These are phyloP conservation scores for Polypedilum pembai DNA, from an alignment of 1,140 invertebrate species.

Conservation along the genomic window DNA sequence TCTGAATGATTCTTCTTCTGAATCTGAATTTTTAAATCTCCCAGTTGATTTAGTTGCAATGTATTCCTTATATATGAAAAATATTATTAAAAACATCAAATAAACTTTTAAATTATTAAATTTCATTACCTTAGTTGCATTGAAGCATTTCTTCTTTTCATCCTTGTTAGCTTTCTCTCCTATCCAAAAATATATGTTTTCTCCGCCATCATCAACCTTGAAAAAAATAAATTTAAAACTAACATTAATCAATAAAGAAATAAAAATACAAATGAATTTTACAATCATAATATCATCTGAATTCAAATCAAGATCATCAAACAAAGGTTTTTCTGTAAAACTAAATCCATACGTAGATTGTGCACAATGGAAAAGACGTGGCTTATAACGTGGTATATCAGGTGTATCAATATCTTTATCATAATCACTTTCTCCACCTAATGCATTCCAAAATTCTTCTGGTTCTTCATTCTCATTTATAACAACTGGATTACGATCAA, in stretches of 20 bases:
- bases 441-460: slow-evolving; percentile 62
- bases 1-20: no score
- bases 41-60: no score
- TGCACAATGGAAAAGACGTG: slow-evolving; percentile 61
- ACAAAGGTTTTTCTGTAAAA: slow-evolving; percentile 61
- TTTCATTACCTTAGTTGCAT: slow-evolving; percentile 37
- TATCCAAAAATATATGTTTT: slow-evolving; percentile 68
- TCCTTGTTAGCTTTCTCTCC: slow-evolving; percentile 59
- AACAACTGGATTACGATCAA: slow-evolving; percentile 46
- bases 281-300: slow-evolving; percentile 64
- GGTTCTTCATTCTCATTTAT: slow-evolving; percentile 64
- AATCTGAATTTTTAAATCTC: no score
- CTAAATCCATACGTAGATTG: slow-evolving; percentile 50
- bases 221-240: no score
- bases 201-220: slow-evolving; percentile 53
- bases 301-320: slow-evolving; percentile 61
- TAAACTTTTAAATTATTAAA: no score
- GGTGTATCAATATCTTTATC: slow-evolving; percentile 43
- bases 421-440: slow-evolving; percentile 59
- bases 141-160: slow-evolving; percentile 49
- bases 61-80: no score
- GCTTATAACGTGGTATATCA: slow-evolving; percentile 44
- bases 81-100: no score
- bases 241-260: no score
- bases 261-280: no score